Evolutionary conservation across 2,113 vertebrate genomes (phyloP), one percentile per base, ranked within the genome.

Genomic region (Nematolebias whitei): DNA sequence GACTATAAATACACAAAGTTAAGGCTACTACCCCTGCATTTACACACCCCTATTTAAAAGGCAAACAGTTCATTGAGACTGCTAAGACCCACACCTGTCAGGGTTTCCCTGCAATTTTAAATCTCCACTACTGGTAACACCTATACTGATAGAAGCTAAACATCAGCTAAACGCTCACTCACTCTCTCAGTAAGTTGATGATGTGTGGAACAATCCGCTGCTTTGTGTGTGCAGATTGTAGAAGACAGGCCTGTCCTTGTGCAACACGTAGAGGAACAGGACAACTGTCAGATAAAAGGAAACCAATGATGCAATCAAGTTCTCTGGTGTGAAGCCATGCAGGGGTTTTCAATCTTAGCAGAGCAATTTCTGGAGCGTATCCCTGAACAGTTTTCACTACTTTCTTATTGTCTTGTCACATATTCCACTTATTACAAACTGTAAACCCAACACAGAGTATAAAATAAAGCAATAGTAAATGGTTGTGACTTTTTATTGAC

Each of bases 221-320:
- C 57, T 83, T 78, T 79, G 68, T 78, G 62, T 78, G 23, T 66
- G 60, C 49, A 49, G 56, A 18, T 53, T 40, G 50, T n/a, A 47
- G 23, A 48, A 50, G 49, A 72, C 74, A 79, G 39, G 69, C 47
- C 9, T 40, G 41, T 64, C 51, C 24, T 59, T 79, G 60, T 74
- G 58, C 5, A 49, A 54, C 43, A 44, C n/a, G 22, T 14, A 0
- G 13, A 35, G 61, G 23, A 57, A 75, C 20, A 54, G 53, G 43
- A 59, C 39, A 40, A 48, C 58, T 53, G 49, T 45, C 57, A 53
- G 12, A 56, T 60, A 57, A 71, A 67, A 68, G 12, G 14, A n/a
- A 57, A 71, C 22, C 57, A 50, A 19, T 20, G 15, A 20, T 12
- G 14, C 32, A 50, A 48, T 59, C 12, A 16, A 6, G 41, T 58